A percentile compares a stretch with the other conserved stretches of the same genome.
phyloP scores from a whole-genome alignment of 1,140 invertebrate species.

The Aphelenchoides besseyi region DNA sequence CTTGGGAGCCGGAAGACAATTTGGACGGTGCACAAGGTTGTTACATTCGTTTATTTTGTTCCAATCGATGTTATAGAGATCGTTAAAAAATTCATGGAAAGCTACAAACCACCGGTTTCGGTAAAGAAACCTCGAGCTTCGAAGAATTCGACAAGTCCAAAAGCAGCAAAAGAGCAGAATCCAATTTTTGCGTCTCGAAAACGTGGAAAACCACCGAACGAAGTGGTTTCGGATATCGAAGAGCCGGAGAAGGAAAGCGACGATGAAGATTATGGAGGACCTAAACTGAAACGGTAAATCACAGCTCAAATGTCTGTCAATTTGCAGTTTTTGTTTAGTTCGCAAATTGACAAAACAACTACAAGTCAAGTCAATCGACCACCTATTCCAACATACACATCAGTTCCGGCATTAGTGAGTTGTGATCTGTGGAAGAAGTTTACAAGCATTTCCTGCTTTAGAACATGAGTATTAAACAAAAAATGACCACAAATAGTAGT shows the following conservation, averaged over 20 bases:
- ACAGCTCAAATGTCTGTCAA: too few relatives aligned
- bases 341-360: too few relatives aligned
- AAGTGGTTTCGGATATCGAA: neutral
- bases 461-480: neutral
- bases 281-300: neutral
- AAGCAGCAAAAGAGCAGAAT: neutral
- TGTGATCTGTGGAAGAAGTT: neutral
- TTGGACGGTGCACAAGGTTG: conserved; percentile 18
- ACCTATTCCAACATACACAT: neutral
- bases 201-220: neutral
- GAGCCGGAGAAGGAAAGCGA: conserved; percentile 1
- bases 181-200: neutral
- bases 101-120: conserved; percentile 10
- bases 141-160: neutral
- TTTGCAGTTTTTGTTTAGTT: too few relatives aligned
- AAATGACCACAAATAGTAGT: neutral
- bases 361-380: too few relatives aligned
- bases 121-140: neutral
- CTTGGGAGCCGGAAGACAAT: conserved; percentile 26
- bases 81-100: conserved; percentile 19
- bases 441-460: neutral
- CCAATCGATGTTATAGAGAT: too few relatives aligned
- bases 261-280: conserved; percentile 2
- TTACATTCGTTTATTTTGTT: too few relatives aligned
- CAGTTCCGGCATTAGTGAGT: neutral